A percentile compares a stretch with the other conserved stretches of the same genome.
These are phyloP conservation scores for Dicerorhinus sumatrensis DNA, from an alignment of 2,113 vertebrate species.

Conservation along the genomic window DNA sequence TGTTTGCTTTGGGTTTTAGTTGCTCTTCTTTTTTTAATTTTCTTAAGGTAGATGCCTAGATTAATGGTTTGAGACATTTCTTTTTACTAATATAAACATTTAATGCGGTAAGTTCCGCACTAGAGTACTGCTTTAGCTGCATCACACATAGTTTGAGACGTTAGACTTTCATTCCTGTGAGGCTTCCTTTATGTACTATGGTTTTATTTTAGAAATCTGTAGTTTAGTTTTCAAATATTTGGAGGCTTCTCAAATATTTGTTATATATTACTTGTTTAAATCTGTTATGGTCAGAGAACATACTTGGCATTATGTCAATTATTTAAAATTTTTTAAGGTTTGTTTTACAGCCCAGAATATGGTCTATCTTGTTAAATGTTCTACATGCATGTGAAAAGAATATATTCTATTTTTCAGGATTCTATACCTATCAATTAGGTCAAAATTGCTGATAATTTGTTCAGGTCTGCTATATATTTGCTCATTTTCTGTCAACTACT, in stretches of 20 bases:
- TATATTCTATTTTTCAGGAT: background rate
- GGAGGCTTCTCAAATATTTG: background rate
- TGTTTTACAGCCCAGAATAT: too few species aligned
- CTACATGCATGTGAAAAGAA: background rate
- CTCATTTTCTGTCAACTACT: background rate
- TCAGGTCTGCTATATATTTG: background rate
- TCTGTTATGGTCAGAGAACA: background rate
- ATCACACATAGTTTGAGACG: background rate
- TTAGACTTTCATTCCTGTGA: background rate
- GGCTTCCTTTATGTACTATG: background rate
- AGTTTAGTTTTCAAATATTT: background rate
- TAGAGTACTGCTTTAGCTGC: background rate
- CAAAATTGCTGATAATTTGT: background rate
- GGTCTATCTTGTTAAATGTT: background rate
- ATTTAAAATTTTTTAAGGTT: background rate
- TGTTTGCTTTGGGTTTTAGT: background rate
- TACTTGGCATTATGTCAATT: background rate
- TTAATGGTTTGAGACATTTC: background rate
- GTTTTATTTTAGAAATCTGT: background rate
- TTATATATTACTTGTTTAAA: background rate
- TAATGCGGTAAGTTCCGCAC: background rate
- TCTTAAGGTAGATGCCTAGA: background rate
- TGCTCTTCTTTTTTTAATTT: background rate
- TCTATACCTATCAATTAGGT: background rate
- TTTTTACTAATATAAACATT: background rate